Evolutionary conservation across 2,797 vertebrate genomes (phyloP).

Genomic region (Myiothlypis chrysogaster): DNA sequence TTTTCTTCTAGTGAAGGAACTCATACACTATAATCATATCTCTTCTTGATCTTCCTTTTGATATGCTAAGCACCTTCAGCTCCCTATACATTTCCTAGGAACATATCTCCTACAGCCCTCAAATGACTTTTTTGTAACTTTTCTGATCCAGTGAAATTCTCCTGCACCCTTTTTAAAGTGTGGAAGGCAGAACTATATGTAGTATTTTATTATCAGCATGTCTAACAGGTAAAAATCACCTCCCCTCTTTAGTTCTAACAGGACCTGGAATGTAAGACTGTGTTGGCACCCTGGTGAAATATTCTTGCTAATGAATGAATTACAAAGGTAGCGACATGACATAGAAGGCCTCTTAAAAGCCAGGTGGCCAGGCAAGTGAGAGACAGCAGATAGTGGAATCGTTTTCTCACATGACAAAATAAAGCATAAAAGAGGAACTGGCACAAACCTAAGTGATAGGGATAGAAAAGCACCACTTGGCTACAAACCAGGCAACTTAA

Average conservation of each 20-base stretch:
- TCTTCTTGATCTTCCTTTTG: slow-evolving; percentile 59
- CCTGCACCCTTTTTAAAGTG: slow-evolving; percentile 47
- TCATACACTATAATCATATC: slow-evolving; percentile 39
- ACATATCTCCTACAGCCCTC: slow-evolving; percentile 42
- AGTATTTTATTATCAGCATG: slow-evolving; percentile 62
- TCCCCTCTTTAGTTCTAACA: slow-evolving; percentile 61
- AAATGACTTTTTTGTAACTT: slow-evolving; percentile 69
- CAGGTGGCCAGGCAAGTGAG: slow-evolving; percentile 63
- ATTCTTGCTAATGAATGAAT: slow-evolving; percentile 65
- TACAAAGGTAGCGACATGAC: slow-evolving; percentile 58
- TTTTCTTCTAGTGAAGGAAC: slow-evolving; percentile 37
- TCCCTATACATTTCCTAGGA: slow-evolving; percentile 50
- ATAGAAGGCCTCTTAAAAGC: slow-evolving; percentile 61
- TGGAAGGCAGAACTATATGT: slow-evolving; percentile 48
- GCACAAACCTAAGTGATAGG: slow-evolving; percentile 68
- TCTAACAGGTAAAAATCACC: slow-evolving; percentile 59
- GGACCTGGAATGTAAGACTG: slow-evolving; percentile 57
- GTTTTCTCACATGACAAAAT: slow-evolving; percentile 67
- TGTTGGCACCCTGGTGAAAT: slow-evolving; percentile 61
- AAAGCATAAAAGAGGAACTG: slow-evolving; percentile 62
- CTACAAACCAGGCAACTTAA: slow-evolving; percentile 66
- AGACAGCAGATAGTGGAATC: slow-evolving; percentile 52
- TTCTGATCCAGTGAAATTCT: slow-evolving; percentile 62
- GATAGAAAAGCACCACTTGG: slow-evolving; percentile 69
- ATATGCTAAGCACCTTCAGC: slow-evolving; percentile 47